Base-by-base conservation (phyloP, 2,888 invertebrate genomes). In the Bombylius discolor region DNA sequence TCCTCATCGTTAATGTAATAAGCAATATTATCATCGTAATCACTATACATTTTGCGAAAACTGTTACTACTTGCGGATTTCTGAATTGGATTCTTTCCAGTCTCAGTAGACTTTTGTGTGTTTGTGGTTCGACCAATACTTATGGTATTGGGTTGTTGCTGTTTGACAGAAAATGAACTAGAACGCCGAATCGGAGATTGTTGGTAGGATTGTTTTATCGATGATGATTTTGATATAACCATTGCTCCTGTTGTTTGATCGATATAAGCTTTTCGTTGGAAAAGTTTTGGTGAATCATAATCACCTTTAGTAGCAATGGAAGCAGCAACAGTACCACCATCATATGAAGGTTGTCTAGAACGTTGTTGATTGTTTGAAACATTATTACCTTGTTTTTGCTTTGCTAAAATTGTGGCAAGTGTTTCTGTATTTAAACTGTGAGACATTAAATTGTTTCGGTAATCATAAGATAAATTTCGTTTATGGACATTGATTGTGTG, bases 101-200 rank as follows among this genome's bases (percentile, higher is more conserved):
- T 36, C 51, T 53, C 42, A 49, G 53, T 23, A 33, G n/a, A 36
- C 12, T 49, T 55, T 44, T 47, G 31, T 5, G 11, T 34, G 39
- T 46, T 39, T 33, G 23, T 23, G 23, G 3, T 23, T 13, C 32
- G 23, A 42, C 39, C 12, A 42, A 11, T 33, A 23, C 4, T 42
- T 23, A 23, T 23, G 1, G 9, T 11, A 12, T 44, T 44, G 6
- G 8, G n/a, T 14, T 45, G 45, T 45, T 45, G 45, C 5, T 45
- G 14, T 45, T 12, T 45, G n/a, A 6, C 45, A 45, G 45, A 82
- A 66, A 85, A 85, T 11, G 85, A 85, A 65, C 82, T 84, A 5
- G 85, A 85, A 31, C 85, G 77, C 64, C 80, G 78, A 57, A 85
- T 81, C n/a, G 80, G 74, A 44, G 74, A 73, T 49, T 64, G 59